Evolutionary conservation across 2,797 vertebrate genomes (phyloP), one percentile per base, ranked within the genome.

Genomic region (Orientallactaga sibirica): DNA sequence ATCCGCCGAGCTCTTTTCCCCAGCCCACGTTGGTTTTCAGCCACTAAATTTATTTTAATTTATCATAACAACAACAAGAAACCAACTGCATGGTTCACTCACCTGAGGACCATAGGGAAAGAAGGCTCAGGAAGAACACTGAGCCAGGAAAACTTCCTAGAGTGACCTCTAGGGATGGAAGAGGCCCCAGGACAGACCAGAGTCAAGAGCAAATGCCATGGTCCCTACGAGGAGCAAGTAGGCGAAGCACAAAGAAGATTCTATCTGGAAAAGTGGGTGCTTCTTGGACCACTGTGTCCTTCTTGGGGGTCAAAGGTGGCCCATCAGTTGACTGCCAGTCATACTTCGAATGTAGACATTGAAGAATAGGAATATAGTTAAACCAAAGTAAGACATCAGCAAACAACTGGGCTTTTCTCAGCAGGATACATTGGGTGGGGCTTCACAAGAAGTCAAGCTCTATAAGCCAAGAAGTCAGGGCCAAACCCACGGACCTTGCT

Each of bases 401-500:
- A 94, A 86, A 75, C 70, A 94, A 68, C 12, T 66, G 22, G 61
- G 78, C 76, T 90, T 90, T 93, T 74, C 41, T 80, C 48, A 70
- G 19, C 71, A 95, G 73, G 55, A 25, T 61, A 67, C 89, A 41
- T n/a, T 33, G 24, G 71, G n/a, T 85, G 78, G 33, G 61, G 37
- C 10, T 71, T 3, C 74, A 33, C 7, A 74, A 88, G 64, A 86
- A 87, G 29, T 87, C 18, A 8, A 37, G 81, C 11, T 88, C 41
- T n/a, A 41, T 11, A 83, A 80, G 71, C 61, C 55, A 75, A 62
- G 85, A 84, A 88, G 55, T 58, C 41, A 88, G 22, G 12, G 74
- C 75, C 87, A 95, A 81, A 94, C 27, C 74, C 92, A 86, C 73
- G 92, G 58, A 90, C 10, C 33, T 88, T 37, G 75, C 19, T 86